phyloP scores from a whole-genome alignment of 2,113 vertebrate species.

The Corapipo altera region DNA sequence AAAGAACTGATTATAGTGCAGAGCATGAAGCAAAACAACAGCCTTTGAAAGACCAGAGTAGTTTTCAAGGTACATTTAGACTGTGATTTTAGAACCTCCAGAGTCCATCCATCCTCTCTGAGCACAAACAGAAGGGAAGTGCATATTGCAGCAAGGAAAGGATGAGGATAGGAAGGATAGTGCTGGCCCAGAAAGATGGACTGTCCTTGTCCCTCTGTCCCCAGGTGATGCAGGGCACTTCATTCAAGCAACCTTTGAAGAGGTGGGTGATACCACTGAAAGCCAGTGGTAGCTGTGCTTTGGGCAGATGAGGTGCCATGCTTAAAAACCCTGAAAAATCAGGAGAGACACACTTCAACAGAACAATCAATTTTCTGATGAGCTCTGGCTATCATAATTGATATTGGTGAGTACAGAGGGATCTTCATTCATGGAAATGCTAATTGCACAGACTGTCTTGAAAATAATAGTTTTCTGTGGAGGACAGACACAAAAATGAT shows the following conservation, averaged over 20 bases:
- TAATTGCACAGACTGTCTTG: background rate
- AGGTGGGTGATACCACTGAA: background rate
- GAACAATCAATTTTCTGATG: background rate
- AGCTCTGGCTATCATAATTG: background rate
- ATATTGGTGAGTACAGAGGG: background rate
- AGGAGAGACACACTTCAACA: background rate
- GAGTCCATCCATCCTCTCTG: background rate
- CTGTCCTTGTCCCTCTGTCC: background rate
- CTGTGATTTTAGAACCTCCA: background rate
- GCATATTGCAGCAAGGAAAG: background rate
- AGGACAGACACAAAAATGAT: background rate
- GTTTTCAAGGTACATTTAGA: background rate
- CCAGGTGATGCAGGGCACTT: rapidly evolving
- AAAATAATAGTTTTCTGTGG: background rate
- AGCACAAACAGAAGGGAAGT: rapidly evolving
- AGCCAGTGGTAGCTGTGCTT: background rate
- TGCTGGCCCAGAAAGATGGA: background rate
- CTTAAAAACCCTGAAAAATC: background rate
- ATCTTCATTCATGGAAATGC: background rate
- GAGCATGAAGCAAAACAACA: background rate
- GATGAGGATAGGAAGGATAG: background rate
- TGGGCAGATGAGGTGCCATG: background rate
- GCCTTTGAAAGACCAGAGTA: background rate
- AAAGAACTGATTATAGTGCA: background rate
- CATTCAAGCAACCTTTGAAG: background rate